Evolutionary conservation across 2,888 invertebrate genomes (phyloP).

Genomic region (Drosophila pegasa): DNA sequence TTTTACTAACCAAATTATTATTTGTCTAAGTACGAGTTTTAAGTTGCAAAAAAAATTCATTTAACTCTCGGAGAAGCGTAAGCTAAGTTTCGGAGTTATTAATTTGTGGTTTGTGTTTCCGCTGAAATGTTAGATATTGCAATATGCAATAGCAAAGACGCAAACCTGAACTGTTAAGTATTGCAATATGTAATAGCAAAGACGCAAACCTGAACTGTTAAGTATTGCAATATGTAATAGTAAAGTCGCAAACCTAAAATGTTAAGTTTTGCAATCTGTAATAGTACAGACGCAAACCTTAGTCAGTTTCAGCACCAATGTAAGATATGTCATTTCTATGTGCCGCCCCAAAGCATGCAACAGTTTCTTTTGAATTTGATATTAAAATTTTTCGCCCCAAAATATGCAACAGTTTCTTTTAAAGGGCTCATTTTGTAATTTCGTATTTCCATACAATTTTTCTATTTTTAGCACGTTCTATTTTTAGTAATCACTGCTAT

Average conservation of each 20-base stretch:
- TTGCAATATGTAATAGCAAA: background rate
- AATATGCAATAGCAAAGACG: background rate
- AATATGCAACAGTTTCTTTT: background rate
- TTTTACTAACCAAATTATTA: slow-evolving; percentile 30
- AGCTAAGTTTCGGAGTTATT: background rate
- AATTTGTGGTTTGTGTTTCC: background rate
- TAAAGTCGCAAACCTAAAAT: background rate
- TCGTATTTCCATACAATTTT: too few relatives aligned
- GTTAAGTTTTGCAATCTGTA: background rate
- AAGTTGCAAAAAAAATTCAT: background rate
- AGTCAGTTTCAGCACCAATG: background rate
- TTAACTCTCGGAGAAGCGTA: background rate
- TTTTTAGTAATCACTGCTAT: too few relatives aligned
- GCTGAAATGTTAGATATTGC: background rate
- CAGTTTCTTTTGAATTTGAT: too few relatives aligned
- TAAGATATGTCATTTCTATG: background rate
- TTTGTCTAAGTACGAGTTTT: background rate
- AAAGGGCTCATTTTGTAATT: too few relatives aligned
- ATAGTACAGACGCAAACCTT: background rate
- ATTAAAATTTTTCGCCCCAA: background rate
- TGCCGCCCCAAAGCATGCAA: background rate
- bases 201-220: too few relatives aligned
- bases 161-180: too few relatives aligned
- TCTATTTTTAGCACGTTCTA: too few relatives aligned
- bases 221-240: background rate